Base-by-base conservation (phyloP, 2,888 invertebrate genomes). In the Stenichneumon culpator region DNA sequence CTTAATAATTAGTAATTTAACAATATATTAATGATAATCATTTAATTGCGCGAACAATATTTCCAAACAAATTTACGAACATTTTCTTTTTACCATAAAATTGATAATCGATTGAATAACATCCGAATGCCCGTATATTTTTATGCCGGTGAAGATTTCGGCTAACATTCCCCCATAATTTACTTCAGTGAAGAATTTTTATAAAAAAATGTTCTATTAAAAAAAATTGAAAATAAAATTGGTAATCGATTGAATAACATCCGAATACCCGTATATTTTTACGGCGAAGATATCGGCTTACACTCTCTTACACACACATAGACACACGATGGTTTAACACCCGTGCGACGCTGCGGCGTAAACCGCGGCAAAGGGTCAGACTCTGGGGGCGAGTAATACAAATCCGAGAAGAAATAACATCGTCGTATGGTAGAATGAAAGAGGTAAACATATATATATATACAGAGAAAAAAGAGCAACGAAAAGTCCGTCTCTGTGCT, bases 401-500 rank as follows among this genome's bases (percentile, higher is more conserved):
- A 70, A 79, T 79, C 75, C 65, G 36, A 52, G 52, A 52, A 36
- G 75, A 39, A 67, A 75, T 67, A 75, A 75, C 75, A 75, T 72
- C 7, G 52, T 65, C 52, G 72, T 72, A 36, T 14, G 19, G 54
- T 32, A 36, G 32, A 70, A 36, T 70, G 52, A 28, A 50, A 32
- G 52, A 70, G n/a, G 70, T 5, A 57, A n/a, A 54, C n/a, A 63
- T 25, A 65, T 63, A 67, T 36, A 67, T 5, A 67, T 52, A 65
- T 65, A 36, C n/a, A 60, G 50, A 44, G 57, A 28, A 68, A 69
- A 19, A 69, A 36, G 22, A 60, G 63, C 57, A 60, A 65, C 67
- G 65, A 70, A 60, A 67, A 74, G 50, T 70, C 60, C 60, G 32
- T 57, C 39, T 70, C n/a, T n/a, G 22, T 22, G 69, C 25, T 50